A percentile compares a stretch with the other conserved stretches of the same genome.
Conservation (phyloP, 2,797 vertebrate genomes). For the Mormyrops boulengeri region DNA sequence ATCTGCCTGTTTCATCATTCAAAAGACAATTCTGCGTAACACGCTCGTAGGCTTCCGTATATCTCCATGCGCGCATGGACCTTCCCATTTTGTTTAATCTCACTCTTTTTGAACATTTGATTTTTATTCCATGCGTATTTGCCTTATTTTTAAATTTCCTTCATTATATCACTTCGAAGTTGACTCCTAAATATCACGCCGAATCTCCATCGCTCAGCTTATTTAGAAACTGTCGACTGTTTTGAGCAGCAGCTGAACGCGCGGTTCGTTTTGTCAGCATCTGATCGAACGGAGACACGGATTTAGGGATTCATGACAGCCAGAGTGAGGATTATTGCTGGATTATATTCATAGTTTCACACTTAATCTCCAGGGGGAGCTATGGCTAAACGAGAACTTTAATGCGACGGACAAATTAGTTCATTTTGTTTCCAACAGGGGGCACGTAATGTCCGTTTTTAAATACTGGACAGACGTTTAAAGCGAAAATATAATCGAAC, state of each 20-base stretch:
- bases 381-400: neutral
- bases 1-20: neutral
- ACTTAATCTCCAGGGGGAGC: constrained; percentile 15
- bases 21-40: neutral
- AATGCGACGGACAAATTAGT: neutral
- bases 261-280: neutral
- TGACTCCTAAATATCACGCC: neutral
- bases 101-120: neutral
- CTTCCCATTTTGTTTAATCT: neutral
- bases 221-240: neutral
- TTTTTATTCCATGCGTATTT: neutral
- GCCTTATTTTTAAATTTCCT: neutral
- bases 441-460: neutral
- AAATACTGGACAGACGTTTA: neutral
- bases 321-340: neutral
- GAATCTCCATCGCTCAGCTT: neutral
- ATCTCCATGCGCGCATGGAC: neutral
- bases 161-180: neutral
- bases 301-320: neutral
- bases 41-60: neutral
- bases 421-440: neutral
- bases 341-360: neutral
- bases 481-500: neutral
- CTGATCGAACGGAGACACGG: neutral
- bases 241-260: neutral